Evolutionary conservation across 2,797 vertebrate species (phyloP).

Genomic region (Gymnodraco acuticeps): DNA sequence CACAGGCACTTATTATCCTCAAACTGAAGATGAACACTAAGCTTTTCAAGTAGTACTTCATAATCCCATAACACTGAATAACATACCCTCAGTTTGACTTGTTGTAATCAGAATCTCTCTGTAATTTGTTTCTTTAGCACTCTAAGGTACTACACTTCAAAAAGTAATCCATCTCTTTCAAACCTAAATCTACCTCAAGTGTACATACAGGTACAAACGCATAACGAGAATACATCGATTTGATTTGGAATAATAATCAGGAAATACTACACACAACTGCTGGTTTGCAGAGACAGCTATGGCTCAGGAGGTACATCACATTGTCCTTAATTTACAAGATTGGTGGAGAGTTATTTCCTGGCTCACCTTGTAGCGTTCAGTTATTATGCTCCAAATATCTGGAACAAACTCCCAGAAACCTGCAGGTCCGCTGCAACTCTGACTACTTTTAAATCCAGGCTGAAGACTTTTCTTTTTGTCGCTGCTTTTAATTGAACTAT

Average conservation of each 20-base stretch:
- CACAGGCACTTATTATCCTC: neutral
- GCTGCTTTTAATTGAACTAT: no score
- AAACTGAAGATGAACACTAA: neutral
- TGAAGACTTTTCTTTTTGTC: no score
- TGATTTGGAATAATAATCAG: neutral
- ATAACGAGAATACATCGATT: neutral
- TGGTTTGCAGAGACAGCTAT: neutral
- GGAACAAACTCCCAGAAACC: no score
- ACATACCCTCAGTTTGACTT: neutral
- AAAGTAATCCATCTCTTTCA: neutral
- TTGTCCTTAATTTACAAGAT: no score
- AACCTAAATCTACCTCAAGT: neutral
- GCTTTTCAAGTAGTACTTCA: neutral
- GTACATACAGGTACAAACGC: neutral
- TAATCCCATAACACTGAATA: neutral
- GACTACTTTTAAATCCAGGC: no score
- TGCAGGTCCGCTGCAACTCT: no score
- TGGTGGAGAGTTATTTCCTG: no score
- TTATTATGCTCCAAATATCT: no score
- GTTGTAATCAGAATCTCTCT: neutral
- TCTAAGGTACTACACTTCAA: neutral
- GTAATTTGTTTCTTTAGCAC: neutral
- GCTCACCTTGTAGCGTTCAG: no score
- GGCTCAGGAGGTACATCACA: no score
- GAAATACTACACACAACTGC: neutral